Evolutionary conservation across 2,113 vertebrate species (phyloP).

Genomic region (Erythrocercus mccallii): DNA sequence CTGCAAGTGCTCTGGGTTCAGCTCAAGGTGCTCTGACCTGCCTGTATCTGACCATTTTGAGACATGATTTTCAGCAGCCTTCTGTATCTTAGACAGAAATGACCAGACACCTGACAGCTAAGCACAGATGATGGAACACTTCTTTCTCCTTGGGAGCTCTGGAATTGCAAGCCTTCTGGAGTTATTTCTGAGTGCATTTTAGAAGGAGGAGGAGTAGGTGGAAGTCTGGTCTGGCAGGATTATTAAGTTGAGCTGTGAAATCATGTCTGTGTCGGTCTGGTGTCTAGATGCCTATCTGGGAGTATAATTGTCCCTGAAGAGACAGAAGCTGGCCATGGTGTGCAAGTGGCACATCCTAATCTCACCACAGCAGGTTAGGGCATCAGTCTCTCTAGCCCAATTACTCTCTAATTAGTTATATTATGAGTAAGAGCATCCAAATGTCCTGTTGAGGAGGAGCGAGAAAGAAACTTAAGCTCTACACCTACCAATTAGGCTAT

Average conservation of each 20-base stretch:
- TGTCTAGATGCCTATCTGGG: neutral
- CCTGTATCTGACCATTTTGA: neutral
- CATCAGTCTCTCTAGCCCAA: neutral
- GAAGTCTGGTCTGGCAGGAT: neutral
- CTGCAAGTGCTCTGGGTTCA: neutral
- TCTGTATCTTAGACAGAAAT: neutral
- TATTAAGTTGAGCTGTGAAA: neutral
- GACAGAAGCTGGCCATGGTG: neutral
- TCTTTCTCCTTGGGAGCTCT: neutral
- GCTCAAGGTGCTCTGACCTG: neutral
- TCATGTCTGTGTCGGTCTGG: neutral
- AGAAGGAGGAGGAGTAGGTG: neutral
- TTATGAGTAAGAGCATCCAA: neutral
- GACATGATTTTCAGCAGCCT: neutral
- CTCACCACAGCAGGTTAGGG: neutral
- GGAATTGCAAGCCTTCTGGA: neutral
- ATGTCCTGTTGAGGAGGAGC: neutral
- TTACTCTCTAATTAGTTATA: neutral
- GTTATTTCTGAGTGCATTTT: neutral
- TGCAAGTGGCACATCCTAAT: neutral
- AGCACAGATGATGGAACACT: neutral
- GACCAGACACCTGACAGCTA: neutral
- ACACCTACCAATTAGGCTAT: neutral
- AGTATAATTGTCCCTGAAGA: neutral
- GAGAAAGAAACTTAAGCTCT: neutral